Evolutionary conservation across 2,888 invertebrate genomes (phyloP).

Genomic region (Tuberolachnus salignus): DNA sequence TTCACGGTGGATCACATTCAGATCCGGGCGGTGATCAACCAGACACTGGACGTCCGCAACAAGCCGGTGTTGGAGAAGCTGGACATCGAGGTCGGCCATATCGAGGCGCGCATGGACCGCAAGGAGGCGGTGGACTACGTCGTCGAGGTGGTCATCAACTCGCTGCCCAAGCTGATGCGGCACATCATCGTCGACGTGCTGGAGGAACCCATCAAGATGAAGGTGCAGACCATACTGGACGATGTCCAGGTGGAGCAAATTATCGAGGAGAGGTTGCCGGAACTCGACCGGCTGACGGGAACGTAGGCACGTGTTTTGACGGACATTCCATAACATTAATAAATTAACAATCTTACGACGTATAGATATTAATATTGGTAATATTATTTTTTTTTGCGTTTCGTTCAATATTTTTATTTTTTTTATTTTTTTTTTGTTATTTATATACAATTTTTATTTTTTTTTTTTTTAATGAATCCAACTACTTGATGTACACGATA

Average conservation of each 20-base stretch:
- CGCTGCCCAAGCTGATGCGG: conserved; percentile 81
- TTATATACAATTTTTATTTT: no score
- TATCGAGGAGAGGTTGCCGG: conserved; percentile 73
- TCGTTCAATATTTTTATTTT: no score
- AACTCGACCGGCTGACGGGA: conserved; percentile 62
- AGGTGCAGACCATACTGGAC: conserved; percentile 74
- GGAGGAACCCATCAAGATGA: conserved; percentile 76
- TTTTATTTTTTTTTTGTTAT: no score
- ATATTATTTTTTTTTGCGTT: no score
- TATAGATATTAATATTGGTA: no score
- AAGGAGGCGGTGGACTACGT: conserved; percentile 83
- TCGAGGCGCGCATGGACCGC: conserved; percentile 77
- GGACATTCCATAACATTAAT: no score
- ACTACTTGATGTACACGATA: no score
- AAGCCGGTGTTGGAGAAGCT: conserved; percentile 76
- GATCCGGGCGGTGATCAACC: conserved; percentile 72
- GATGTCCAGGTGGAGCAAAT: conserved; percentile 75
- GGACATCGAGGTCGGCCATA: conserved; percentile 81
- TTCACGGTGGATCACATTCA: conserved; percentile 78
- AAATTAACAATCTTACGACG: no score
- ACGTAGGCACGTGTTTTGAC: background rate
- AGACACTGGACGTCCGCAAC: conserved; percentile 77
- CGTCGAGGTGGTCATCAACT: conserved; percentile 79
- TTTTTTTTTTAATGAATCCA: no score
- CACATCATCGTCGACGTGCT: conserved; percentile 87